phyloP scores from a whole-genome alignment of 2,113 vertebrate genomes.

The Aviceda subcristata region DNA sequence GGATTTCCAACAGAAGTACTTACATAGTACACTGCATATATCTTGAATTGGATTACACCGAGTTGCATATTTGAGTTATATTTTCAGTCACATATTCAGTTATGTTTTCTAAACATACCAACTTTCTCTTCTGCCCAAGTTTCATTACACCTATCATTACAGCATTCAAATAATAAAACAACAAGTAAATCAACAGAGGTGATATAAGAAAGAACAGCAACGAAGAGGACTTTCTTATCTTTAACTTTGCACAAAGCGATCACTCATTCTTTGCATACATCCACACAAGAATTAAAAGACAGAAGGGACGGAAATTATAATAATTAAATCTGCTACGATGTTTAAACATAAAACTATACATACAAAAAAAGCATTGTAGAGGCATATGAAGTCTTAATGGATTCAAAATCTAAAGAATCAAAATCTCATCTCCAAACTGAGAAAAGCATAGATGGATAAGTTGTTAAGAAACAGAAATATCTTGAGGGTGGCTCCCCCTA shows the following conservation, averaged over 20 bases:
- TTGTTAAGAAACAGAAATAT: constrained; percentile 12
- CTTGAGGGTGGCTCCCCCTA: neutral
- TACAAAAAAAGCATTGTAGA: neutral
- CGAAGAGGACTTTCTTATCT: neutral
- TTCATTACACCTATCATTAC: neutral
- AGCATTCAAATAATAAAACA: neutral
- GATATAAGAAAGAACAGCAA: neutral
- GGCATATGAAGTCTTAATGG: neutral
- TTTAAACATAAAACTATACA: neutral
- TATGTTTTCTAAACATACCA: neutral
- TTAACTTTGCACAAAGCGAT: neutral
- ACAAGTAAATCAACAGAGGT: neutral
- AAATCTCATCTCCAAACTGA: neutral
- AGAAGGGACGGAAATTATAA: neutral
- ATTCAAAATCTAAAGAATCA: neutral
- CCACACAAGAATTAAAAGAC: neutral
- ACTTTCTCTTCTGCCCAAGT: neutral
- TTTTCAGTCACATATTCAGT: neutral
- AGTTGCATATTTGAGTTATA: neutral
- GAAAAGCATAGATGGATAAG: neutral
- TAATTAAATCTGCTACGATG: neutral
- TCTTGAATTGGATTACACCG: neutral
- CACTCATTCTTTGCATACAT: neutral
- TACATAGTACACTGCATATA: accelerated
- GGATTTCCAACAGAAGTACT: neutral